Percentiles rank a stretch among this genome's conserved stretches.
Evolutionary conservation across 1,140 invertebrate genomes (phyloP).

Genomic region (Goniozus legneri): DNA sequence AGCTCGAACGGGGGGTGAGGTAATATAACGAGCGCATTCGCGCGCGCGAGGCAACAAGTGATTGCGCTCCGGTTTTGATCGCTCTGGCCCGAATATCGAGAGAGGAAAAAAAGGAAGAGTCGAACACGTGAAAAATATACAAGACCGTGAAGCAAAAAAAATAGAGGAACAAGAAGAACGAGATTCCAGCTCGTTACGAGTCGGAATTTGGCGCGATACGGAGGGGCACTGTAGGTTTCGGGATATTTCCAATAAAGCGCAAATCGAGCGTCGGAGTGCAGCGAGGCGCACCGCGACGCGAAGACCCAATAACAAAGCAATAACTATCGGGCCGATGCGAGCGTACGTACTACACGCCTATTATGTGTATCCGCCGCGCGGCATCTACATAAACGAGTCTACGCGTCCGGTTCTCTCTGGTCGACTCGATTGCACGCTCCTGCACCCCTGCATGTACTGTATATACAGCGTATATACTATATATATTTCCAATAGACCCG

Average conservation of each 20-base stretch:
- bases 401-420: constrained; percentile 12
- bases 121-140: no score
- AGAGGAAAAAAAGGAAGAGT: constrained; percentile 23
- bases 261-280: constrained; percentile 23
- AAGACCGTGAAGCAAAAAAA: no score
- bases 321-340: constrained; percentile 21
- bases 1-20: no score
- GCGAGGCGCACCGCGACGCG: constrained; percentile 8
- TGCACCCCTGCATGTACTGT: neutral
- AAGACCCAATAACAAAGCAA: constrained; percentile 30
- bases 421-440: constrained; percentile 16
- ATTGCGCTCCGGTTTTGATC: constrained; percentile 23
- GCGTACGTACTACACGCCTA: constrained; percentile 19
- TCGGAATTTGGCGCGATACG: no score
- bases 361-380: constrained; percentile 20
- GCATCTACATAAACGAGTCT: constrained; percentile 18
- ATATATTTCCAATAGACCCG: no score
- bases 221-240: constrained; percentile 22
- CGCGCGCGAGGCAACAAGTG: constrained; percentile 15
- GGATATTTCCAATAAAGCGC: constrained; percentile 32
- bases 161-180: no score
- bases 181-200: no score
- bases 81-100: constrained; percentile 21
- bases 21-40: constrained; percentile 17
- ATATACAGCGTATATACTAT: no score